phyloP scores from a whole-genome alignment of 2,797 vertebrate genomes.

The Cossypha polioptera region DNA sequence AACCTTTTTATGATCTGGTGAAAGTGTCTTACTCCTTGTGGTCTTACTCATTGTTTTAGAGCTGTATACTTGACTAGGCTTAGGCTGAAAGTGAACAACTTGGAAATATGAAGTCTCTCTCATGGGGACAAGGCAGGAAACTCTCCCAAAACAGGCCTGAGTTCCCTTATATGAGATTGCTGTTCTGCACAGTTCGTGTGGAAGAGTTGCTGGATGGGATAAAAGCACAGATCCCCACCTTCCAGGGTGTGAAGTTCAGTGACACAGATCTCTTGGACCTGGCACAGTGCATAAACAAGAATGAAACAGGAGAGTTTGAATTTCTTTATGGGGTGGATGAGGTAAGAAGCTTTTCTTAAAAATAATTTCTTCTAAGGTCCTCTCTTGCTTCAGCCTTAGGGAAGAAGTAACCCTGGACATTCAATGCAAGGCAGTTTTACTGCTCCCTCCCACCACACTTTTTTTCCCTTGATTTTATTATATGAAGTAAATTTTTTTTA shows the following conservation, averaged over 20 bases:
- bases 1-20: not conserved
- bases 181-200: constrained; percentile 77
- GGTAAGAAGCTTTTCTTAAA: constrained; percentile 71
- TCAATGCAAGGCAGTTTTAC: not conserved
- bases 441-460: not conserved
- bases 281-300: constrained; percentile 82
- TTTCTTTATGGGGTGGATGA: constrained; percentile 92
- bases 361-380: not conserved
- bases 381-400: not conserved
- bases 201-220: constrained; percentile 86
- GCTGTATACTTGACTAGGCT: not conserved
- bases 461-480: not conserved
- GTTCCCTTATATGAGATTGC: not conserved
- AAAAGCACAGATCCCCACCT: constrained; percentile 84
- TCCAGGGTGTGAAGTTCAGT: constrained; percentile 90
- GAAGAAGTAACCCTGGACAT: not conserved
- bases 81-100: not conserved
- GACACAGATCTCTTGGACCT: constrained; percentile 89
- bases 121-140: not conserved
- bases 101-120: not conserved
- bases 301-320: constrained; percentile 71
- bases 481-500: not conserved
- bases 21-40: not conserved
- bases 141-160: not conserved
- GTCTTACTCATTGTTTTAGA: not conserved